Evolutionary conservation across 1,140 invertebrate species (phyloP).

Genomic region (Ips nitidus): DNA sequence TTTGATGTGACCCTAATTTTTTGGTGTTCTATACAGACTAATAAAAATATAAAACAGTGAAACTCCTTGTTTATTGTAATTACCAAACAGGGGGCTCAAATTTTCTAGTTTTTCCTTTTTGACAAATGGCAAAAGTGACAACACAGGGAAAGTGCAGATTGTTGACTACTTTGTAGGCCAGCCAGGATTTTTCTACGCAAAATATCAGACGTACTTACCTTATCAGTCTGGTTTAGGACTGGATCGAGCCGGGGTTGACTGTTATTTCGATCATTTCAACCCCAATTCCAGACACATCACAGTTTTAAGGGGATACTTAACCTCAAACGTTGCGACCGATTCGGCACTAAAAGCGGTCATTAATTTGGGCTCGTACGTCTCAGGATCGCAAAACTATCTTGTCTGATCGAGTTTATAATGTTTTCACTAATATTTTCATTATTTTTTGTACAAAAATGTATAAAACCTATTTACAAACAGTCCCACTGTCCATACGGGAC

Average conservation of each 20-base stretch:
- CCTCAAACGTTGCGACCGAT: constrained; percentile 20
- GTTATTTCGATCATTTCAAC: constrained; percentile 7
- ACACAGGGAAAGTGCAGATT: constrained; percentile 33
- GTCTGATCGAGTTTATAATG: constrained; percentile 3
- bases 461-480: constrained; percentile 35
- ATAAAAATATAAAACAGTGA: no score
- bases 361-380: not conserved
- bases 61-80: no score
- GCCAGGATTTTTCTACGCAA: not conserved
- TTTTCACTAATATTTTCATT: constrained; percentile 16
- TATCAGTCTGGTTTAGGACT: not conserved
- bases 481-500: constrained; percentile 26
- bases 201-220: not conserved
- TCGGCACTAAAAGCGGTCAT: not conserved
- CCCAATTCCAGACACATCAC: constrained; percentile 25
- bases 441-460: constrained; percentile 20
- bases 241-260: not conserved
- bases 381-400: not conserved
- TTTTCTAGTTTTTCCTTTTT: constrained; percentile 4
- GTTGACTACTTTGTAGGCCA: constrained; percentile 33
- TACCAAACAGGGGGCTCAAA: constrained; percentile 4
- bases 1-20: no score
- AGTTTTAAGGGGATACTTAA: constrained; percentile 23
- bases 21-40: no score
- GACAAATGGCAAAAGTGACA: constrained; percentile 34